Evolutionary conservation across 2,113 vertebrate genomes (phyloP).

Genomic region (Tor tambroides): DNA sequence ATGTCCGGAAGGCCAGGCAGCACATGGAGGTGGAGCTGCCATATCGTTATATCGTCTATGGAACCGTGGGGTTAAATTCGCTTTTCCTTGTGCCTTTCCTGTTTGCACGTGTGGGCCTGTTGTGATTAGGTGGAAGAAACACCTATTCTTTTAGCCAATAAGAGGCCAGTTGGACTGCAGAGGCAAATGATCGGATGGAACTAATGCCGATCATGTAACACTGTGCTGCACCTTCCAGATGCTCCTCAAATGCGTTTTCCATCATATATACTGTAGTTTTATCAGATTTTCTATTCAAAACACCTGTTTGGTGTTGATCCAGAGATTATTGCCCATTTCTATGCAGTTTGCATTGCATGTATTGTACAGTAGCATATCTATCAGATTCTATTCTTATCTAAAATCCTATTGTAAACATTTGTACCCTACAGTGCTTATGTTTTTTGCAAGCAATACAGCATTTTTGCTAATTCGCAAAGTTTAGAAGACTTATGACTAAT

Average conservation of each 20-base stretch:
- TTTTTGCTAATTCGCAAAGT: not conserved
- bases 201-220: constrained; percentile 30
- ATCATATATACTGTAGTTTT: not conserved
- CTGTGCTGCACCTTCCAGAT: constrained; percentile 13
- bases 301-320: not conserved
- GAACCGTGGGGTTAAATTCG: constrained; percentile 86
- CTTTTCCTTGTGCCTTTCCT: constrained; percentile 85
- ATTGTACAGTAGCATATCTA: not conserved
- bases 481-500: not conserved
- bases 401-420: not conserved
- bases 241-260: not conserved
- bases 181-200: constrained; percentile 4
- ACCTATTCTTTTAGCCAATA: not conserved
- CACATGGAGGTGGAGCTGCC: constrained; percentile 95
- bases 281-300: not conserved
- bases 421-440: not conserved
- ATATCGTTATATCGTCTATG: constrained; percentile 92
- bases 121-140: constrained; percentile 15
- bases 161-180: not conserved
- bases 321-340: not conserved
- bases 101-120: constrained; percentile 78
- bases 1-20: constrained; percentile 86
- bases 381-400: not conserved
- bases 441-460: constrained; percentile 21
- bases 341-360: constrained; percentile 15